Percentiles rank a stretch among this genome's conserved stretches.
Conservation (phyloP, 2,797 vertebrate genomes). For the Sebastes oblongus region DNA sequence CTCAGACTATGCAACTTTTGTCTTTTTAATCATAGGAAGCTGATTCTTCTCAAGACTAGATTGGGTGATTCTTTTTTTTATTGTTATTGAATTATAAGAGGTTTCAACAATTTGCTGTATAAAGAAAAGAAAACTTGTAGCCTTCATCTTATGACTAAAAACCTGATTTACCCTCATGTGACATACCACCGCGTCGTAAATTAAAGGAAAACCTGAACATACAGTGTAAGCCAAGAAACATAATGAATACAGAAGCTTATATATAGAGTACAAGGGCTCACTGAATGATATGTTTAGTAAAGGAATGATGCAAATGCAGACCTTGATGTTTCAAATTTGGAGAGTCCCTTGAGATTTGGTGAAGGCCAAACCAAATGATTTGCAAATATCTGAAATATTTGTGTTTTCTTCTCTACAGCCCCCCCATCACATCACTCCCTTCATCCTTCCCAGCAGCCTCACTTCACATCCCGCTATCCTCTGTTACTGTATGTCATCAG, state of each 20-base stretch:
- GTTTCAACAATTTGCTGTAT: background rate
- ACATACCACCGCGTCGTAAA: background rate
- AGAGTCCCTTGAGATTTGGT: too few species aligned
- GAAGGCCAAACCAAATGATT: too few species aligned
- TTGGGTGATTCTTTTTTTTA: background rate
- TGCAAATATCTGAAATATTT: too few species aligned
- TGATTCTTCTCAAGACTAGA: background rate
- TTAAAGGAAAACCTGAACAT: background rate
- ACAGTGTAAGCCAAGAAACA: background rate
- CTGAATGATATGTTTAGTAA: background rate
- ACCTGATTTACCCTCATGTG: slow-evolving; percentile 21
- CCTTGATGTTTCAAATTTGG: too few species aligned
- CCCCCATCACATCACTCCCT: too few species aligned
- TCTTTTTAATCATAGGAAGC: background rate
- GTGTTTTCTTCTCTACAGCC: too few species aligned
- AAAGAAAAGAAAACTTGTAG: background rate
- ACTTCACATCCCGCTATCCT: background rate
- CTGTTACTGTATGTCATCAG: background rate
- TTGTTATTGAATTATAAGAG: too few species aligned
- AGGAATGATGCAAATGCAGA: background rate
- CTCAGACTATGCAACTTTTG: too few species aligned
- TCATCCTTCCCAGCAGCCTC: background rate
- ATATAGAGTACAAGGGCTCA: background rate
- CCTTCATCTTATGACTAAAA: slow-evolving; percentile 3
- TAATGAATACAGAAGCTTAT: background rate